Conservation (phyloP, 1,140 invertebrate species). For the Nomia melanderi region DNA sequence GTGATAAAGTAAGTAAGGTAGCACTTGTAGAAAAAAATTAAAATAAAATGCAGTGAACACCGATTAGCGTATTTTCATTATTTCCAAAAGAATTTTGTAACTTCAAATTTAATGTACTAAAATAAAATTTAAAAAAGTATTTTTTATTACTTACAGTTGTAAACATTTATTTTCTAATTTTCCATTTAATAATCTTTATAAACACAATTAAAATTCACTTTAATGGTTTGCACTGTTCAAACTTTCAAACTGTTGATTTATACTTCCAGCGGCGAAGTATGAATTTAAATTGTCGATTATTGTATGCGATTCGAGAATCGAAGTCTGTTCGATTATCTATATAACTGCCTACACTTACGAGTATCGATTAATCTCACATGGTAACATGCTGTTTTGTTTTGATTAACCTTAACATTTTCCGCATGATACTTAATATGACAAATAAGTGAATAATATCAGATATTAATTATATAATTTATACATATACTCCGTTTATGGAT, state of each 20-base stretch:
- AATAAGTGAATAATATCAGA: not conserved
- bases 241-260: not conserved
- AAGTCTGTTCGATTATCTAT: not conserved
- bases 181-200: not conserved
- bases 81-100: not conserved
- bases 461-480: not conserved
- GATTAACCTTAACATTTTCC: not conserved
- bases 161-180: not conserved
- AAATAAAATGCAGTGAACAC: slow-evolving; percentile 55
- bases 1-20: slow-evolving; percentile 33
- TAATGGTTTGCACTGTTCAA: not conserved
- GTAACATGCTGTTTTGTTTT: slow-evolving; percentile 10
- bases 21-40: slow-evolving; percentile 53
- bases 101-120: not conserved
- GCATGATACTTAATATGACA: not conserved
- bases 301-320: not conserved
- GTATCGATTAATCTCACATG: not conserved
- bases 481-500: not conserved
- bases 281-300: slow-evolving; percentile 10
- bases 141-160: not conserved
- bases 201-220: not conserved
- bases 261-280: not conserved
- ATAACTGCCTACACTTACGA: not conserved
- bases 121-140: not conserved
- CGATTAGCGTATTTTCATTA: not conserved